Conservation (phyloP, 2,888 invertebrate species). For the Cosmopolites sordidus region DNA sequence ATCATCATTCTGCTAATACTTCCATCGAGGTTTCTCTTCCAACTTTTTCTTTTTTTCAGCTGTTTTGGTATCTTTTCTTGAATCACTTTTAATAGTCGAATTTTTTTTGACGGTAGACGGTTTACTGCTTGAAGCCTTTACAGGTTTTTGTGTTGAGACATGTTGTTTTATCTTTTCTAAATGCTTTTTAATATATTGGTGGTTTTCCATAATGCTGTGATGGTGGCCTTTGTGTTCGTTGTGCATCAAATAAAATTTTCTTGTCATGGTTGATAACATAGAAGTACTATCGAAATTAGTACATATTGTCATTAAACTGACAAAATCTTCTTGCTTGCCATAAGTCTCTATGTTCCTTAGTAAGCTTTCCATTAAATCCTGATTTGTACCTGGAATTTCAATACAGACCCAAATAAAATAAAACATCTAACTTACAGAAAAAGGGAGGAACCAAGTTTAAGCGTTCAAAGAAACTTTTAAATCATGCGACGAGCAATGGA, state of each 20-base stretch:
- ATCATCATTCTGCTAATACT: too few relatives aligned
- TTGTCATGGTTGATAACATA: conserved; percentile 41
- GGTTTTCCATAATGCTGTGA: conserved; percentile 26
- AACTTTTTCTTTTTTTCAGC: too few relatives aligned
- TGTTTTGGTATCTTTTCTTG: too few relatives aligned
- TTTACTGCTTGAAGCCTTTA: too few relatives aligned
- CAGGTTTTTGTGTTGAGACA: not conserved
- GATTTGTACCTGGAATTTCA: too few relatives aligned
- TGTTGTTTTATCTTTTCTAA: conserved; percentile 15
- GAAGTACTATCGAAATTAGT: conserved; percentile 29
- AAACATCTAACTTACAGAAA: too few relatives aligned
- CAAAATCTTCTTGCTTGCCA: conserved; percentile 37
- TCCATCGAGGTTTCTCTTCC: not conserved
- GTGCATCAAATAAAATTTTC: conserved; percentile 37
- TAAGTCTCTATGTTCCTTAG: conserved; percentile 34
- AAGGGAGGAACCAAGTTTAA: too few relatives aligned
- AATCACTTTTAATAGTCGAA: not conserved
- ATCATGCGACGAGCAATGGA: too few relatives aligned
- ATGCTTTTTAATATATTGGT: conserved; percentile 9
- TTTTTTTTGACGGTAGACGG: too few relatives aligned
- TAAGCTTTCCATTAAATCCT: too few relatives aligned
- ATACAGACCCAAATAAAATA: too few relatives aligned
- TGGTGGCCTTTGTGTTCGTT: conserved; percentile 34
- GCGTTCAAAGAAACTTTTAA: too few relatives aligned
- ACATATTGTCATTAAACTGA: conserved; percentile 33